These are phyloP conservation scores for Drosophila navojoa DNA, from an alignment of 1,140 invertebrate species.

Conservation along the genomic window DNA sequence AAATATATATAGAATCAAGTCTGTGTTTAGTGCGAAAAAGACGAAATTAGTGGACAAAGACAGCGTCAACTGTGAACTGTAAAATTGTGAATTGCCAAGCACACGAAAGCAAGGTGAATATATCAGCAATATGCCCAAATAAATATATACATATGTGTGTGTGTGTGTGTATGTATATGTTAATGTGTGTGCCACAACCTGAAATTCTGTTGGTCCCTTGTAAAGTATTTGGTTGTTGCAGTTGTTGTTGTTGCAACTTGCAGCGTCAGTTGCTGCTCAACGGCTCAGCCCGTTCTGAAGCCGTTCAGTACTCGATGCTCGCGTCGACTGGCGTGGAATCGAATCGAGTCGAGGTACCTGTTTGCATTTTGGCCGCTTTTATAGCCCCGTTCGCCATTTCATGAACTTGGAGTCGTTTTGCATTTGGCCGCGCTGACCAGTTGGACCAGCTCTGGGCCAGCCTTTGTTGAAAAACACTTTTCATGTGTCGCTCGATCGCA, in stretches of 20 bases:
- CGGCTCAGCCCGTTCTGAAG: background rate
- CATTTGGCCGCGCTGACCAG: constrained; percentile 39
- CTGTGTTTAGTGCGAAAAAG: background rate
- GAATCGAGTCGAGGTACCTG: constrained; percentile 26
- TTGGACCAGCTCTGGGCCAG: background rate
- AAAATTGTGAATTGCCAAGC: constrained; percentile 21
- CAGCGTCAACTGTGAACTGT: constrained; percentile 13
- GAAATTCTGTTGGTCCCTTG: constrained; percentile 26
- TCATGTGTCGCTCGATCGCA: background rate
- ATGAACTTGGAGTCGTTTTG: constrained; percentile 43
- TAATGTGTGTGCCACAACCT: constrained; percentile 29
- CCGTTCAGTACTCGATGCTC: constrained; percentile 14
- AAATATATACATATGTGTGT: constrained; percentile 7
- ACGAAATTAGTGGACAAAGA: constrained; percentile 12
- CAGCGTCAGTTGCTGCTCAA: constrained; percentile 24
- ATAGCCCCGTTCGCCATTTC: constrained; percentile 25
- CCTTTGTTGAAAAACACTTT: background rate
- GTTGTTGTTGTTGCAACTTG: constrained; percentile 24
- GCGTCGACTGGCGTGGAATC: background rate
- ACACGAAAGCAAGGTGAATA: constrained; percentile 29
- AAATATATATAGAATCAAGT: background rate
- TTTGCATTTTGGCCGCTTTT: constrained; percentile 46
- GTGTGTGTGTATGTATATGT: background rate
- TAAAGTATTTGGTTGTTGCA: constrained; percentile 12
- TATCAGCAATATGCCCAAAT: constrained; percentile 5